Conservation (phyloP, 35 echinoderm and acorn worm genomes). For the Holothuria glaberrima region DNA sequence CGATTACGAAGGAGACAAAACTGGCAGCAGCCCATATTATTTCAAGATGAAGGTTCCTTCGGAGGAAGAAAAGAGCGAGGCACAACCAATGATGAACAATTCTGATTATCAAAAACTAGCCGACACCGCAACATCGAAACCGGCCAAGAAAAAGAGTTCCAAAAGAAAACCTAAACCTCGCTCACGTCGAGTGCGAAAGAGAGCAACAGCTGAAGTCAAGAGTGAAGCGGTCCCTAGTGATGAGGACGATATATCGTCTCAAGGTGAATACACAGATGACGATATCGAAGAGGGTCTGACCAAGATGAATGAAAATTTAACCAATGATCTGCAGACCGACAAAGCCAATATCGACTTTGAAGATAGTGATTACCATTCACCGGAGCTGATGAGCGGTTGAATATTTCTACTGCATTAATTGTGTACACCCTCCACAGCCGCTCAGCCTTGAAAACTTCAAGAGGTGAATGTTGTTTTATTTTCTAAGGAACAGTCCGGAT, state of each 20-base stretch:
- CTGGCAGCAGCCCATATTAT: slow-evolving; percentile 15
- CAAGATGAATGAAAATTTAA: not conserved
- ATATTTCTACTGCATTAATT: too few relatives aligned
- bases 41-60: slow-evolving; percentile 26
- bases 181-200: slow-evolving; percentile 12
- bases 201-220: slow-evolving; percentile 31
- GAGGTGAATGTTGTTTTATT: too few relatives aligned
- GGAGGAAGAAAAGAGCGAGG: not conserved
- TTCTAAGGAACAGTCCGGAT: too few relatives aligned
- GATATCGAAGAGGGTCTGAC: slow-evolving; percentile 51
- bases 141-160: slow-evolving; percentile 9
- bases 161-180: slow-evolving; percentile 32
- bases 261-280: slow-evolving; percentile 39
- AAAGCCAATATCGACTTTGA: not conserved
- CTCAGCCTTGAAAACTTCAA: too few relatives aligned
- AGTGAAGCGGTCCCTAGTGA: not conserved
- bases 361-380: slow-evolving; percentile 37
- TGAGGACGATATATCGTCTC: slow-evolving; percentile 11
- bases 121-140: not conserved
- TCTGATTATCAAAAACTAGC: too few relatives aligned
- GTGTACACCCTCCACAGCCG: too few relatives aligned
- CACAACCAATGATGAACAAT: not conserved
- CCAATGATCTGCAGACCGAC: not conserved
- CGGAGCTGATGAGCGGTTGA: not conserved
- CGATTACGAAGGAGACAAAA: not conserved